Conservation (phyloP, 2,113 vertebrate genomes). For the Campylorhamphus procurvoides region DNA sequence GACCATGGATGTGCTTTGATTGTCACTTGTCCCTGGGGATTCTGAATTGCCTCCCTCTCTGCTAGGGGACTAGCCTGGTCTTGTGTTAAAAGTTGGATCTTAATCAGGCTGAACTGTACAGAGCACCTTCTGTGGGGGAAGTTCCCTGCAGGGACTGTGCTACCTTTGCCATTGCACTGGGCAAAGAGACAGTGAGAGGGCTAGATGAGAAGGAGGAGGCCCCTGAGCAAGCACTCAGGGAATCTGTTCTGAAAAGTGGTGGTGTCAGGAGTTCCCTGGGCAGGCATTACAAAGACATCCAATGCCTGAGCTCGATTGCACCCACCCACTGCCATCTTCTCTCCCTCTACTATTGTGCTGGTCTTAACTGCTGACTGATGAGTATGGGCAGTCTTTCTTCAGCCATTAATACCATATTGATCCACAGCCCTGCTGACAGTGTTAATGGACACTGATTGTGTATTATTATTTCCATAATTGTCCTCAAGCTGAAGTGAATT, state of each 20-base stretch:
- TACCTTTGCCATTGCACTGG: not conserved
- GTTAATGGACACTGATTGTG: constrained; percentile 65
- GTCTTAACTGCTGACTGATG: not conserved
- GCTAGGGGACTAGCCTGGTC: not conserved
- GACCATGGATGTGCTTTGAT: accelerated
- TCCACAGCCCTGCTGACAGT: constrained; percentile 10
- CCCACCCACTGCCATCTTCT: not conserved
- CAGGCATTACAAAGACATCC: not conserved
- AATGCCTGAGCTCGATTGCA: not conserved
- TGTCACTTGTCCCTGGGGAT: not conserved
- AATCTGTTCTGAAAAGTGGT: not conserved
- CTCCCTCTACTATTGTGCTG: not conserved
- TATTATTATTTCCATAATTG: constrained; percentile 68
- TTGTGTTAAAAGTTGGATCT: not conserved
- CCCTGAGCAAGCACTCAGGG: not conserved
- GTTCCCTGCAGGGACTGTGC: not conserved
- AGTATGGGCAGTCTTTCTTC: constrained; percentile 8
- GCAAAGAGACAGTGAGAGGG: not conserved
- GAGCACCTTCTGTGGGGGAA: not conserved
- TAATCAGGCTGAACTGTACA: not conserved
- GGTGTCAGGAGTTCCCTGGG: not conserved
- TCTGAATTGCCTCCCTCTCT: not conserved
- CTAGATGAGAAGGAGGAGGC: not conserved
- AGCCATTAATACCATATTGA: constrained; percentile 59
- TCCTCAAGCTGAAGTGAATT: constrained; percentile 51